These are phyloP conservation scores for Tromatobia lineatoria DNA, from an alignment of 2,888 invertebrate species.

Conservation along the genomic window DNA sequence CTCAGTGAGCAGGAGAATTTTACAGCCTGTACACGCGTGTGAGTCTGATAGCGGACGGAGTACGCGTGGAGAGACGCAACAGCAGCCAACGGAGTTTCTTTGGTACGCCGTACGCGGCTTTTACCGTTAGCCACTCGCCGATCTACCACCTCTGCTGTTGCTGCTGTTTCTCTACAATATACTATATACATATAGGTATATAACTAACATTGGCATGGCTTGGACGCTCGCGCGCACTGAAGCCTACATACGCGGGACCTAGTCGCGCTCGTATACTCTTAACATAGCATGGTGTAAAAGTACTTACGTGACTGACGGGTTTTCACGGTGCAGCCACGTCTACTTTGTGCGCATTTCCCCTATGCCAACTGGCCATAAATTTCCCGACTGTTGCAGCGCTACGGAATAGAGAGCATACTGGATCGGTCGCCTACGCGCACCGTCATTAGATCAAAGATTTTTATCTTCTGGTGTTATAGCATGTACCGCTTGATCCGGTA, in stretches of 20 bases:
- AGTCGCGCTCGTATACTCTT: not conserved
- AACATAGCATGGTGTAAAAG: not conserved
- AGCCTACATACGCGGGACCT: slow-evolving; percentile 25
- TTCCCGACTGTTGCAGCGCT: slow-evolving; percentile 45
- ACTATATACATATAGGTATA: slow-evolving; percentile 9
- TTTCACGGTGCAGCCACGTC: slow-evolving; percentile 65
- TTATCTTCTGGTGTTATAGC: not conserved
- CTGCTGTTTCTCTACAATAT: slow-evolving; percentile 63
- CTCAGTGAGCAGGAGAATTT: not conserved
- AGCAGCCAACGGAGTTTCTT: slow-evolving; percentile 80
- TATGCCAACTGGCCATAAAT: slow-evolving; percentile 57
- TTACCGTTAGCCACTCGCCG: slow-evolving; percentile 80
- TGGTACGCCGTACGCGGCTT: slow-evolving; percentile 80
- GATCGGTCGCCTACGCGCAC: slow-evolving; percentile 47
- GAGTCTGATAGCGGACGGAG: slow-evolving; percentile 59
- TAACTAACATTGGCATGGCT: slow-evolving; percentile 18
- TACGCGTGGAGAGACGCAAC: slow-evolving; percentile 67
- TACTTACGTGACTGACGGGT: slow-evolving; percentile 65
- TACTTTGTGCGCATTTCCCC: slow-evolving; percentile 53
- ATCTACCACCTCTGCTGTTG: slow-evolving; percentile 71
- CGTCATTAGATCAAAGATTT: not conserved
- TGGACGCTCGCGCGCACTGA: slow-evolving; percentile 16
- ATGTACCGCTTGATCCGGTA: not conserved
- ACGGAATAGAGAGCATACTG: slow-evolving; percentile 42
- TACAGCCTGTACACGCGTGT: slow-evolving; percentile 37